Evolutionary conservation across 2,797 vertebrate genomes (phyloP).

Genomic region (Bryconaethiops microstoma): DNA sequence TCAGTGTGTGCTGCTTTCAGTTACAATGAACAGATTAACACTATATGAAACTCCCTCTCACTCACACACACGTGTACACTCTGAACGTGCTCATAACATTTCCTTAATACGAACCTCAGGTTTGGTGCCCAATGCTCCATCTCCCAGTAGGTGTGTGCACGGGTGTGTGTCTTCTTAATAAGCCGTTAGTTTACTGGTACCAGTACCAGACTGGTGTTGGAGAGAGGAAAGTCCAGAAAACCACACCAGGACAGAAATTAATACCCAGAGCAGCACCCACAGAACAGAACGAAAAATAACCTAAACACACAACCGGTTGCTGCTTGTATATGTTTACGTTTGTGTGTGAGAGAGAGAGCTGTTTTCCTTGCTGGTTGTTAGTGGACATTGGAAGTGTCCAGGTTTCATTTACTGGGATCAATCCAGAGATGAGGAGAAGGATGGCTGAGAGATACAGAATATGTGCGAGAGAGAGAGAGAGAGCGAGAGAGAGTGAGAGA

Average conservation of each 20-base stretch:
- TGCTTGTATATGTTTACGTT: constrained; percentile 8
- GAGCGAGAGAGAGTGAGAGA: too few relatives aligned
- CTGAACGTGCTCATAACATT: constrained; percentile 30
- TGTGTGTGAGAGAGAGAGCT: constrained; percentile 10
- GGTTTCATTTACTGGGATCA: constrained; percentile 6
- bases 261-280: constrained; percentile 24
- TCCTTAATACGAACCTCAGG: constrained; percentile 60
- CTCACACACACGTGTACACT: constrained; percentile 30
- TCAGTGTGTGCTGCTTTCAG: constrained; percentile 80
- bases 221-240: constrained; percentile 34
- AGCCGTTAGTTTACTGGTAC: constrained; percentile 57
- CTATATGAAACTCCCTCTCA: constrained; percentile 68
- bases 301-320: neutral
- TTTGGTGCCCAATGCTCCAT: constrained; percentile 55
- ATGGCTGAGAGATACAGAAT: too few relatives aligned
- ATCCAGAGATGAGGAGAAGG: neutral
- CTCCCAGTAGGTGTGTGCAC: constrained; percentile 32
- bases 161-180: constrained; percentile 21
- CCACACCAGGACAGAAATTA: constrained; percentile 23
- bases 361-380: constrained; percentile 27
- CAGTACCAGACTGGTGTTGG: constrained; percentile 77
- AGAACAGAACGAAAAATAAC: neutral
- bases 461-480: too few relatives aligned
- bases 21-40: constrained; percentile 81
- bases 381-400: constrained; percentile 29